These are phyloP conservation scores for Pammene fasciana DNA, from an alignment of 2,888 invertebrate species.

Conservation along the genomic window DNA sequence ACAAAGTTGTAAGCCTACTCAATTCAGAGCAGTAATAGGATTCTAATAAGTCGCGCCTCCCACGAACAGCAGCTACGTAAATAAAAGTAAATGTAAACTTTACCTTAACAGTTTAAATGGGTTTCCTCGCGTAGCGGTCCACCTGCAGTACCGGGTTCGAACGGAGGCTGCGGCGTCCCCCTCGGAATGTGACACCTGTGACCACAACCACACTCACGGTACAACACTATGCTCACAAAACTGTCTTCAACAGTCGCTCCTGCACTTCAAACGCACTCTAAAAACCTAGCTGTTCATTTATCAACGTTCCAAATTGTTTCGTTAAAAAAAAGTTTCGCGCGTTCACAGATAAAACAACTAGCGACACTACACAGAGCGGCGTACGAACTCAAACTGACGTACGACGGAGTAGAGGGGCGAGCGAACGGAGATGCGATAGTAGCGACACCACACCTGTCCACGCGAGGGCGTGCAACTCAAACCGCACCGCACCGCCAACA, in stretches of 20 bases:
- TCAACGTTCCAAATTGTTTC: slow-evolving; percentile 47
- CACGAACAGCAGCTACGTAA: slow-evolving; percentile 14
- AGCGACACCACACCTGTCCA: slow-evolving; percentile 70
- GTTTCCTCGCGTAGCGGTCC: slow-evolving; percentile 54
- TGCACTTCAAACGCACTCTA: slow-evolving; percentile 49
- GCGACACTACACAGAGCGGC: slow-evolving; percentile 59
- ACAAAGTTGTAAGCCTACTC: slow-evolving; percentile 8
- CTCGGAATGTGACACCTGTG: slow-evolving; percentile 79
- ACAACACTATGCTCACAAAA: slow-evolving; percentile 51
- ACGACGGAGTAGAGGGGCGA: slow-evolving; percentile 51
- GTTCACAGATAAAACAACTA: slow-evolving; percentile 45
- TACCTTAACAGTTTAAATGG: slow-evolving; percentile 40
- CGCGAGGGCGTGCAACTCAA: slow-evolving; percentile 43
- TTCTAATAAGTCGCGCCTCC: slow-evolving; percentile 33
- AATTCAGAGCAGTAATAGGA: slow-evolving; percentile 21
- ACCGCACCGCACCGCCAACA: no score
- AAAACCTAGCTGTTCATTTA: slow-evolving; percentile 44
- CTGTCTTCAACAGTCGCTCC: slow-evolving; percentile 43
- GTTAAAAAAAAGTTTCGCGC: slow-evolving; percentile 71
- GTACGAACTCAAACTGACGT: slow-evolving; percentile 68
- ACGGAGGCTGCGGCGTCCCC: slow-evolving; percentile 74
- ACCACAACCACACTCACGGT: slow-evolving; percentile 70
- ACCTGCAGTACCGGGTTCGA: slow-evolving; percentile 61
- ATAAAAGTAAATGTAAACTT: slow-evolving; percentile 39
- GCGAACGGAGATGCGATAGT: slow-evolving; percentile 50